These are phyloP conservation scores for Xanthia togata DNA, from an alignment of 2,888 invertebrate genomes.

Conservation along the genomic window DNA sequence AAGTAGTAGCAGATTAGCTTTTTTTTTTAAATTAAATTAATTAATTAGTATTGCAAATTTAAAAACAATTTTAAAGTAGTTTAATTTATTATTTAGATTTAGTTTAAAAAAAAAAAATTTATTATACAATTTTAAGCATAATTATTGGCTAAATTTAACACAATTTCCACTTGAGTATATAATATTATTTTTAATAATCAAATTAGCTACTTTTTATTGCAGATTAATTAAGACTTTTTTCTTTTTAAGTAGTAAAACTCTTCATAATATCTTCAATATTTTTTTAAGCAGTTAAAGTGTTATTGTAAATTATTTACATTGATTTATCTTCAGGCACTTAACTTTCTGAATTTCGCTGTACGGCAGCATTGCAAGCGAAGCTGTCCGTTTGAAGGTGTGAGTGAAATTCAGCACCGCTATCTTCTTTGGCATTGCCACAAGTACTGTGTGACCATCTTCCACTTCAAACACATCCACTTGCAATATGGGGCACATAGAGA, in stretches of 20 bases:
- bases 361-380: constrained; percentile 71
- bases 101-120: not conserved
- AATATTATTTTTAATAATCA: not conserved
- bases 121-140: too few relatives aligned
- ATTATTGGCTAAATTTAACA: not conserved
- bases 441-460: constrained; percentile 78
- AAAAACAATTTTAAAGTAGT: not conserved
- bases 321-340: constrained; percentile 41
- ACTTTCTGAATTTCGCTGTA: constrained; percentile 50
- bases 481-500: constrained; percentile 79
- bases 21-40: not conserved
- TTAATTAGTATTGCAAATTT: not conserved
- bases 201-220: not conserved
- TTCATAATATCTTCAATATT: not conserved
- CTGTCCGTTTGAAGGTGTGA: constrained; percentile 72
- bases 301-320: constrained; percentile 19
- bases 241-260: not conserved
- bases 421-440: constrained; percentile 85
- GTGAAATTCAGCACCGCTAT: constrained; percentile 78
- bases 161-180: not conserved
- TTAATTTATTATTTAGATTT: not conserved
- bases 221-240: not conserved
- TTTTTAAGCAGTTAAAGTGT: not conserved
- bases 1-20: not conserved
- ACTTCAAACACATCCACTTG: constrained; percentile 80